Conservation (phyloP, 2,113 vertebrate genomes). For the chimpanzee (Pan troglodytes) region NHGRI_mPanTro3-v2.1_pri NC_072408.2:132182501-132183000, state of each 20-base stretch:
- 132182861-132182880: conserved; percentile 89
- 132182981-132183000: conserved; percentile 82
- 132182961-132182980: conserved; percentile 81
- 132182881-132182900: conserved; percentile 90
- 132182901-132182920: conserved; percentile 93
- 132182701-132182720: conserved; percentile 83
- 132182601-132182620: conserved; percentile 86
- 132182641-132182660: conserved; percentile 86
- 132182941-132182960: conserved; percentile 91
- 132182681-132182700: conserved; percentile 80
- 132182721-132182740: conserved; percentile 90
- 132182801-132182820: conserved; percentile 92
- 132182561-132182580: conserved; percentile 91
- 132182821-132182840: conserved; percentile 80
- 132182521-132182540: conserved; percentile 95
- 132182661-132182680: conserved; percentile 90
- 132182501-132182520: conserved; percentile 85
- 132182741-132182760: conserved; percentile 89
- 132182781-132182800: conserved; percentile 93
- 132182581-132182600: conserved; percentile 92
- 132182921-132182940: conserved; percentile 92
- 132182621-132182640: conserved; percentile 94
- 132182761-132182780: conserved; percentile 91
- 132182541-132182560: conserved; percentile 95
- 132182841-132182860: conserved; percentile 93